These are phyloP conservation scores for Scomber japonicus DNA, from an alignment of 2,113 vertebrate genomes.

Conservation along the genomic window DNA sequence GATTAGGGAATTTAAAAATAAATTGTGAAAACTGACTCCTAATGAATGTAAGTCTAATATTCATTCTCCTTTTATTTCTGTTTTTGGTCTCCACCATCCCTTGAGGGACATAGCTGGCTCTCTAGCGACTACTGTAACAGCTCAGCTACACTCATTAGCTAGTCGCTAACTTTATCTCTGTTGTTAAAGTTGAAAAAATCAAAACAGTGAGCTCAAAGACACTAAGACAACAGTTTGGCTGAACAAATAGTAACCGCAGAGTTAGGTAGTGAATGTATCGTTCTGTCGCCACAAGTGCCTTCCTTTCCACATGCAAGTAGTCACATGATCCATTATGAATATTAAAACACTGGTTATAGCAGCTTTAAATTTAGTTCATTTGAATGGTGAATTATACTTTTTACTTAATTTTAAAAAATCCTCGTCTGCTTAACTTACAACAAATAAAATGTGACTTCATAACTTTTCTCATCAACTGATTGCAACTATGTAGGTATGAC, in stretches of 20 bases:
- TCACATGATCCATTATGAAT: constrained; percentile 6
- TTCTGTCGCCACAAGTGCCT: neutral
- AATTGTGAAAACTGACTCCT: neutral
- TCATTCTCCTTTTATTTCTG: too few species aligned
- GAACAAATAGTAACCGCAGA: neutral
- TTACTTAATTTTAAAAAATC: neutral
- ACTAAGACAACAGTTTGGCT: neutral
- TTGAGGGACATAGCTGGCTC: too few species aligned
- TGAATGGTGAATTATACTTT: neutral
- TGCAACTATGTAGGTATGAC: neutral
- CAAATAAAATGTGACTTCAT: neutral
- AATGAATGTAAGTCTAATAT: too few species aligned
- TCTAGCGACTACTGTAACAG: too few species aligned
- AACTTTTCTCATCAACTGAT: neutral
- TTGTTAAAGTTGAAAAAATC: neutral
- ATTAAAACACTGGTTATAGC: neutral
- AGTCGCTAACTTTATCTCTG: too few species aligned
- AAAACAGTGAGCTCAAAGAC: neutral
- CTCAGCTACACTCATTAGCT: too few species aligned
- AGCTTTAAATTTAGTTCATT: neutral
- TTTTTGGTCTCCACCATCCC: too few species aligned
- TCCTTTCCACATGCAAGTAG: neutral
- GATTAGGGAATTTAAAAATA: neutral
- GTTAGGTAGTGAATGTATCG: neutral
- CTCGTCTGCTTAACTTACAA: neutral